phyloP scores from a whole-genome alignment of 2,113 vertebrate genomes.

The Nanorana parkeri region DNA sequence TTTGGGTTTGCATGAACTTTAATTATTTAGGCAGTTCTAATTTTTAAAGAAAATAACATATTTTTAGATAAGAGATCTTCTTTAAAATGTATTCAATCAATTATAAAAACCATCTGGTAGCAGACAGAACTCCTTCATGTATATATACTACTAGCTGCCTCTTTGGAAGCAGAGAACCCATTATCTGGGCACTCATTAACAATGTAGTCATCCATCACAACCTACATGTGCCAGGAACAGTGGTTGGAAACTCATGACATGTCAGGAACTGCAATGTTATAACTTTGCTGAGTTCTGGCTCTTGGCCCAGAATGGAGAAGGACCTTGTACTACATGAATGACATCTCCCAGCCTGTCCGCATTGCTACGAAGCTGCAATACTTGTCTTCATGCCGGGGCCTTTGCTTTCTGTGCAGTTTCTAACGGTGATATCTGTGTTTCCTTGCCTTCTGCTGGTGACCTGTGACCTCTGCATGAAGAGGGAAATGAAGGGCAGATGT shows the following conservation, averaged over 20 bases:
- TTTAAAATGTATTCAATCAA: too few species aligned
- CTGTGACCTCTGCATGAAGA: not conserved
- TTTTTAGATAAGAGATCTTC: too few species aligned
- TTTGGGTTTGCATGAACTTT: too few species aligned
- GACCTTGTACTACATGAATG: conserved; percentile 9
- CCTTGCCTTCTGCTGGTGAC: not conserved
- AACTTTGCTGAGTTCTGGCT: conserved; percentile 1
- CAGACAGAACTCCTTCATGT: not conserved
- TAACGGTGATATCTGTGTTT: not conserved
- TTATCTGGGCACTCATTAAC: conserved; percentile 9
- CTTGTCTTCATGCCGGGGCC: not conserved
- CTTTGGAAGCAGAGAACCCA: not conserved
- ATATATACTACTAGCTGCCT: not conserved
- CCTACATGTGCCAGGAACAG: not conserved
- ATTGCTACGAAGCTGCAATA: not conserved
- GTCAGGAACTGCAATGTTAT: conserved; percentile 6
- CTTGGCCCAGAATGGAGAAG: conserved; percentile 16
- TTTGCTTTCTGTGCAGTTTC: not conserved
- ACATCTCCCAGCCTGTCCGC: not conserved
- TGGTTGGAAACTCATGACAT: conserved; percentile 5
- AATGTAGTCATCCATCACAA: not conserved
- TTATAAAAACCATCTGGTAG: too few species aligned
- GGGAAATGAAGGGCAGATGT: conserved; percentile 11
- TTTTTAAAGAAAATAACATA: not conserved
- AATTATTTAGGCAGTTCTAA: not conserved